Evolutionary conservation across 2,888 invertebrate species (phyloP), one percentile per base, ranked within the genome.

Genomic region (Cetonia aurata): DNA sequence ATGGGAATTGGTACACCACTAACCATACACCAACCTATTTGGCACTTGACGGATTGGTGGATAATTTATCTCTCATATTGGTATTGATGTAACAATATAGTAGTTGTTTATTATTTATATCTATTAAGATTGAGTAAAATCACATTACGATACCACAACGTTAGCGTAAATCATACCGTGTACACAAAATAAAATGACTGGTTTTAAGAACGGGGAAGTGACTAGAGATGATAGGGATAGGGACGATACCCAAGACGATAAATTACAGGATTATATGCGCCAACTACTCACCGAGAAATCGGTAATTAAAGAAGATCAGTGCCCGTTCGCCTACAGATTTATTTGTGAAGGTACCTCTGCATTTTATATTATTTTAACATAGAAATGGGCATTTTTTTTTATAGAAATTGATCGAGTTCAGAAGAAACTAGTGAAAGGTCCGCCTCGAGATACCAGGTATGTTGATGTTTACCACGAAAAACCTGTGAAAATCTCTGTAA

Each of bases 391-490:
- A 12, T n/a, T 19, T 12, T 42, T 17, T 25, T 15, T 57, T 48
- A 15, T 15, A 62, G 62, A 62, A 15, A 62, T 62, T 33, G 6
- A 25, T 31, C 48, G 62, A 31, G 33, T 62, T 50, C 48, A 62
- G 12, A 92, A 93, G 82, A 84, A 89, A 1, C 86, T 88, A 9
- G 92, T 92, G 0, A 88, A 92, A 74, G 85, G 89, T 44, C 91
- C 92, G 3, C 84, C 87, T 6, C 88, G 89, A 72, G 93, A 92
- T 78, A 86, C 84, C 55, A 90, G 91, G 84, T 93, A 93, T 83
- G 88, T 93, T 19, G 93, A 93, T 83, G 92, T 93, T 48, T 93
- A 91, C 84, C 87, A 91, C 74, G 94, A 94, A 78, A 91, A 91
- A 80, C 91, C 91, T 13, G 88, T 91, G 75, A 90, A 91, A 79